Base-by-base conservation (phyloP, 2,113 vertebrate species). In the Probosciger aterrimus region DNA sequence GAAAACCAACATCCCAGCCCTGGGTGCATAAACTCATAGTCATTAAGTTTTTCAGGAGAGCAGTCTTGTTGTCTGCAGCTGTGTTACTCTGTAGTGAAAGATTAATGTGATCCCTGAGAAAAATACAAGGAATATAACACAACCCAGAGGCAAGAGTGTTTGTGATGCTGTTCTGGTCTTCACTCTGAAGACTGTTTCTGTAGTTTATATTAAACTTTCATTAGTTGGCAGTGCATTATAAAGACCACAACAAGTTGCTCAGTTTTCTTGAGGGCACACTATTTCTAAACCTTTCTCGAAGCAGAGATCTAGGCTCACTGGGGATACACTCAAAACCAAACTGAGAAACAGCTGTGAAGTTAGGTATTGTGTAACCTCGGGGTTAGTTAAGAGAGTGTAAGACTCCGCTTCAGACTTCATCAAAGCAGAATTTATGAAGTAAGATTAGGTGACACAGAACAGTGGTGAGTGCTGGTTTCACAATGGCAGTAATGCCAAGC, bases 151-250 rank as follows among this genome's bases (percentile, higher is more conserved):
- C 91, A 84, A 31, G 47, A 81, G 50, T 30, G 37, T 60, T 81
- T 70, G 71, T 50, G 80, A 60, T 92, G 77, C 47, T 71, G 43
- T 14, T 59, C 84, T 80, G 67, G 9, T 47, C 70, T 65, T 76
- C 53, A 28, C 41, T 57, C 70, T 53, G 62, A 94, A 76, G 86
- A 7, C 37, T 37, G 30, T 18, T 87, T 53, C 67, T 82, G 44
- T 52, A 85, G 65, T 30, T 93, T 64, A 33, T 57, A 85, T 96
- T 82, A 95, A 96, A 95, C 7, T 96, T 95, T 91, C 55, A 95
- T 78, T 64, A 91, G 55, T 7, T 95, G 83, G 67, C 64, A 46
- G 60, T 18, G 47, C 43, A 71, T 75, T 75, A 59, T 70, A 64
- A 89, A 87, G 89, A 86, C 43, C 60, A 50, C 44, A 71, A 13